phyloP scores from a whole-genome alignment of 2,797 vertebrate genomes.

The Acridotheres tristis region DNA sequence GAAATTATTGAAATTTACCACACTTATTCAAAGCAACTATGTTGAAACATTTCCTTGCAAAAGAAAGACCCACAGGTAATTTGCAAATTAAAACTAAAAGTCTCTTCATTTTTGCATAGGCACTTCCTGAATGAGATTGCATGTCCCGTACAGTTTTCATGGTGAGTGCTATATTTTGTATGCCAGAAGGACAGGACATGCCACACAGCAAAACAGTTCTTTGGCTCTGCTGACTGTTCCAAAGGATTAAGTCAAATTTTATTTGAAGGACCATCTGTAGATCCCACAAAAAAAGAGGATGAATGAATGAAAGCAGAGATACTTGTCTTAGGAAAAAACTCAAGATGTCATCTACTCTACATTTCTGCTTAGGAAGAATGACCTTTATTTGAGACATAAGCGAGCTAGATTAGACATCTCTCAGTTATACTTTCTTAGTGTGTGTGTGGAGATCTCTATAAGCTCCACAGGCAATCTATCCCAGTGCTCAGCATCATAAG shows the following conservation, averaged over 20 bases:
- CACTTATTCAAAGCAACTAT: constrained; percentile 3
- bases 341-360: background rate
- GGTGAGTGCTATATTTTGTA: background rate
- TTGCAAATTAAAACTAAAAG: background rate
- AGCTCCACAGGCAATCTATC: background rate
- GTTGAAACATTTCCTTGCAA: background rate
- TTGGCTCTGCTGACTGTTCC: background rate
- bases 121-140: background rate
- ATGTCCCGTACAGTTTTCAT: background rate
- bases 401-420: background rate
- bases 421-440: background rate
- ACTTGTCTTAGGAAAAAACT: background rate
- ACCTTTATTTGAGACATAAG: background rate
- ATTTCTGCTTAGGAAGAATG: background rate
- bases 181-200: background rate
- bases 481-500: background rate
- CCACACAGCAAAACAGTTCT: background rate
- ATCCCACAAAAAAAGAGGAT: background rate
- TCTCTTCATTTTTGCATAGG: background rate
- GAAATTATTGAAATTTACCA: constrained; percentile 42
- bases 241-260: background rate
- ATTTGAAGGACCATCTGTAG: background rate
- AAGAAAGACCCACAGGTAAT: background rate
- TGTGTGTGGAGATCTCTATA: background rate
- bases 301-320: background rate